Percentiles rank a stretch among this genome's conserved stretches.
phyloP scores from a whole-genome alignment of 2,113 vertebrate species.

The Halichoerus grypus region DNA sequence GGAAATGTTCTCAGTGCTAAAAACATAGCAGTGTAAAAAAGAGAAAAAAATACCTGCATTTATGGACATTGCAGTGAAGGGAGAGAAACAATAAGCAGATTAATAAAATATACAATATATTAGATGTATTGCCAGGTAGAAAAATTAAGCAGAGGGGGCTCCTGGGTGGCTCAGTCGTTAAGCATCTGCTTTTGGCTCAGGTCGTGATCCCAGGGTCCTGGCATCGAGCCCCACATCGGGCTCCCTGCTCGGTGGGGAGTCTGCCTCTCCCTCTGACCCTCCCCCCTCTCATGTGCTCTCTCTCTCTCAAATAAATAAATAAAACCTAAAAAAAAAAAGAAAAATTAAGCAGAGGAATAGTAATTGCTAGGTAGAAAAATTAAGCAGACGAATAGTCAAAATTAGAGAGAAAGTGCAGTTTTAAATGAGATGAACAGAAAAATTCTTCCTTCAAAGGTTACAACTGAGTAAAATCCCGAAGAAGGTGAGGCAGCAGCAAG shows the following conservation, averaged over 20 bases:
- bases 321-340: not conserved
- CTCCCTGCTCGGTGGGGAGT: too few species aligned
- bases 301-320: too few species aligned
- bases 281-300: too few species aligned
- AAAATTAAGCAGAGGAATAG: not conserved
- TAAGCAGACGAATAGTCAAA: not conserved
- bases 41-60: not conserved
- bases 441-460: not conserved
- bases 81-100: not conserved
- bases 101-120: not conserved
- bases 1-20: not conserved
- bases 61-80: not conserved
- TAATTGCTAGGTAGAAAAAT: not conserved
- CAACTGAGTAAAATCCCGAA: slow-evolving; percentile 3
- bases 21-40: not conserved
- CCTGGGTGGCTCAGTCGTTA: too few species aligned
- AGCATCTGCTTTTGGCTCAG: too few species aligned
- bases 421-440: not conserved
- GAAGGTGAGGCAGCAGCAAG: not conserved
- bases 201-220: too few species aligned
- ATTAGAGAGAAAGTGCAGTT: not conserved
- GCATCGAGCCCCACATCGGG: too few species aligned
- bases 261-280: too few species aligned
- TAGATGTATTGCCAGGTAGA: not conserved
- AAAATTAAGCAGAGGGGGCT: not conserved